Evolutionary conservation across 2,113 vertebrate species (phyloP).

Genomic region (Hyla sarda): DNA sequence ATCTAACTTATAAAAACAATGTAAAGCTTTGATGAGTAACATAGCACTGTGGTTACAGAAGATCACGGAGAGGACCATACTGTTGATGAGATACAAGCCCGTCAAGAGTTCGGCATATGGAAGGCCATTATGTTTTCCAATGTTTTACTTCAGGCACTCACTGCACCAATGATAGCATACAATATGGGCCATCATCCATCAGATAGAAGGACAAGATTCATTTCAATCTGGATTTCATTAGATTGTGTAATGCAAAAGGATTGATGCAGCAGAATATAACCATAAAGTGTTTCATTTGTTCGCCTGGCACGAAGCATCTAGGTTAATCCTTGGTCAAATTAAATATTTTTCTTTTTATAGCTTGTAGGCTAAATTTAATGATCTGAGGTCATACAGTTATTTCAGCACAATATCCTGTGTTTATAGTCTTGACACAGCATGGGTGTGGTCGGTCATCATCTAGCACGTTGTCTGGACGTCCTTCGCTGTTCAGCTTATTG

Average conservation of each 20-base stretch:
- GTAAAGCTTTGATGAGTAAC: too few species aligned
- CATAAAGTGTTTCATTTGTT: not conserved
- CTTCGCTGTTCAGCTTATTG: not conserved
- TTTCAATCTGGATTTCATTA: constrained; percentile 8
- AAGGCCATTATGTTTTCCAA: not conserved
- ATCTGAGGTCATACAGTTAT: constrained; percentile 3
- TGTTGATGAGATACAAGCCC: not conserved
- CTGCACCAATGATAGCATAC: not conserved
- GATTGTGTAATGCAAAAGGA: not conserved
- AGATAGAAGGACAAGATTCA: not conserved
- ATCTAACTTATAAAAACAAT: too few species aligned
- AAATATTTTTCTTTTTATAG: constrained; percentile 10
- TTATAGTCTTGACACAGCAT: not conserved
- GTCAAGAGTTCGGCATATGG: not conserved
- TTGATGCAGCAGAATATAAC: not conserved
- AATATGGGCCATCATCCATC: not conserved
- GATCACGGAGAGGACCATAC: not conserved
- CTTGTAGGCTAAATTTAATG: not conserved
- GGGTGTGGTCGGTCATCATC: constrained; percentile 24
- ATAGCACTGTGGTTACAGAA: too few species aligned
- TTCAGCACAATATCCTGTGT: constrained; percentile 6
- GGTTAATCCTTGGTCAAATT: constrained; percentile 10
- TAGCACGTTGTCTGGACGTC: not conserved
- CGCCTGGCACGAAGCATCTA: not conserved
- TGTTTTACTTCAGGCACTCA: not conserved